Base-by-base conservation (phyloP, 2,888 invertebrate species). In the Lasioglossum leucozonium region DNA sequence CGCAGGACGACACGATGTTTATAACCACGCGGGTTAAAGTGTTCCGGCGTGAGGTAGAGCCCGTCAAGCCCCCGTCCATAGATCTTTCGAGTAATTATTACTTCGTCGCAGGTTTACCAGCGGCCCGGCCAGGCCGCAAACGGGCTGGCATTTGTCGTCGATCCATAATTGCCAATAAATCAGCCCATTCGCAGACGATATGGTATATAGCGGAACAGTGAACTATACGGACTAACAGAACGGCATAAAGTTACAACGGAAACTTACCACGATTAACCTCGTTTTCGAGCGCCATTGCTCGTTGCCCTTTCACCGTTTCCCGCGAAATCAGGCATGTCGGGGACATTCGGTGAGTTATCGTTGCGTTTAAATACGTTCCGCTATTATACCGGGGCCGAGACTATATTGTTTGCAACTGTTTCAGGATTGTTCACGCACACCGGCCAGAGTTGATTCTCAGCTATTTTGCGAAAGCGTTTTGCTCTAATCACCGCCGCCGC, bases 151-250 rank as follows among this genome's bases (percentile, higher is more conserved):
- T 85, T 86, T 85, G 85, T 84, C 84, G 86, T 78, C 85, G 77
- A 81, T 86, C 85, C 78, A 85, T 86, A 86, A 86, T 86, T 86
- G 86, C 86, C 86, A 65, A 86, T 86, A 86, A 86, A 86, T 86
- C 81, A 85, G 81, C 77, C 77, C 74, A 85, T 85, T 85, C 77
- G 84, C 85, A 62, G 81, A 84, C 85, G 85, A 81, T 85, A 84
- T 81, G 77, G 85, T 55, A 26, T 55, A 34, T 34, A 42, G 74
- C 67, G 81, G 77, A 84, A 85, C 84, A 85, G 84, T 62, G 85
- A 81, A 78, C 81, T 84, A 34, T 62, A 26, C 75, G 69, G 72
- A 75, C 72, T 77, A 79, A 75, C 79, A 82, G 77, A 79, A 77
- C 58, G 79, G 86, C 71, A 77, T 85, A 81, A 86, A 84, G 81